Conservation (phyloP, 2,888 invertebrate genomes). For the Caradrina kadenii region DNA sequence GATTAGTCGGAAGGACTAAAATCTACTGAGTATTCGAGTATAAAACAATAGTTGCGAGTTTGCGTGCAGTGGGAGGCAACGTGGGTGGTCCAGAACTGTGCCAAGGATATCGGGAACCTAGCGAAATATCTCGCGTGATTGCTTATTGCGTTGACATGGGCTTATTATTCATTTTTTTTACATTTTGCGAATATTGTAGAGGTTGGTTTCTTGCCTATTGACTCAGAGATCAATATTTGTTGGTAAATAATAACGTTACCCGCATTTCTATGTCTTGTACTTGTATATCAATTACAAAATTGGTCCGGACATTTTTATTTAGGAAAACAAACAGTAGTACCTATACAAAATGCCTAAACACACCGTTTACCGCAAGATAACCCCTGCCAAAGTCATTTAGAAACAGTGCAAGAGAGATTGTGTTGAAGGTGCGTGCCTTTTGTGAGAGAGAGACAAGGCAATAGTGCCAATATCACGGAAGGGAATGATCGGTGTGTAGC, state of each 20-base stretch:
- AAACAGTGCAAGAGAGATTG: no score
- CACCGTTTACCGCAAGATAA: no score
- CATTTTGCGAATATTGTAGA: not conserved
- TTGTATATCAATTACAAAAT: not conserved
- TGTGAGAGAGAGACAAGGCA: no score
- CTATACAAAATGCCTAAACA: no score
- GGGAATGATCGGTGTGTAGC: no score
- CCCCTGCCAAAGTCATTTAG: no score
- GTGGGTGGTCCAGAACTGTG: slow-evolving; percentile 79
- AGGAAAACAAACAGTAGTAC: no score
- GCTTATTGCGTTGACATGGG: slow-evolving; percentile 44
- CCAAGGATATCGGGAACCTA: slow-evolving; percentile 81
- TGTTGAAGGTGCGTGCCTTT: no score
- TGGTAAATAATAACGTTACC: not conserved
- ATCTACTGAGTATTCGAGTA: slow-evolving; percentile 47
- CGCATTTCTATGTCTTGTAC: not conserved
- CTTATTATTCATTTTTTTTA: slow-evolving; percentile 23
- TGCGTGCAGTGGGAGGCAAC: slow-evolving; percentile 72
- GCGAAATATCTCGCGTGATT: slow-evolving; percentile 56
- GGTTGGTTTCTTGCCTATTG: no score
- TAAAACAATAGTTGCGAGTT: slow-evolving; percentile 52
- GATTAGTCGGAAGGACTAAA: slow-evolving; percentile 40
- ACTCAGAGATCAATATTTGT: no score
- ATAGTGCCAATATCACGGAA: no score
- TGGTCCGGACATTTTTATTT: not conserved